Base-by-base conservation (phyloP, 2,888 invertebrate genomes). In the Aproaerema taeniolella region DNA sequence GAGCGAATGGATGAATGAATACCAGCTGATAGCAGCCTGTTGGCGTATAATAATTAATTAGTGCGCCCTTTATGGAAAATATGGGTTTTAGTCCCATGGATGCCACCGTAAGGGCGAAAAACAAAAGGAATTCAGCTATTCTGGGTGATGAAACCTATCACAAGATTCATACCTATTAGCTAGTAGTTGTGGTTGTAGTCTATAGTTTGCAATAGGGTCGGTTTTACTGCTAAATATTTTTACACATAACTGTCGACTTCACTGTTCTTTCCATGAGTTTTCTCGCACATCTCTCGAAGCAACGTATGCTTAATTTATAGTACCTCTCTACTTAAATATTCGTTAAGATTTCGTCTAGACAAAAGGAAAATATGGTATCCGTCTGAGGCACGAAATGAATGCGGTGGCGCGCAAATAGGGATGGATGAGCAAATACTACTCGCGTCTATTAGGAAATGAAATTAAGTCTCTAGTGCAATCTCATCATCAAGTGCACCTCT, bases 331-430 rank as follows among this genome's bases (percentile, higher is more conserved):
- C 71, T 82, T 78, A 81, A 78, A 79, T 78, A 81, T 81, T 81
- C 79, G 77, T 75, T 79, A 82, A 82, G 83, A 79, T 81, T 81
- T 81, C 76, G 85, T 85, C 85, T 85, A 85, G 83, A 83, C 85
- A 83, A 83, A 83, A 81, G 81, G 82, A 81, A 82, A 83, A 85
- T 85, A 83, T 80, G 70, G 69, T 61, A 63, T 33, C 60, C 62
- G 67, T 68, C 75, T 77, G 75, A 67, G 59, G 70, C 68, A 67
- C 62, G 56, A 69, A 77, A 78, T 69, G 78, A 82, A 70, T 74
- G 72, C 67, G 71, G 74, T 67, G 63, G 63, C 55, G 67, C 54
- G 73, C 81, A 80, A 82, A 81, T 72, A 76, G 57, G 73, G 69
- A 78, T 65, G 76, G 72, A 76, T 75, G 69, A 60, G 69, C 73